Conservation (phyloP, 2,888 invertebrate genomes). For the Cenopis cana region DNA sequence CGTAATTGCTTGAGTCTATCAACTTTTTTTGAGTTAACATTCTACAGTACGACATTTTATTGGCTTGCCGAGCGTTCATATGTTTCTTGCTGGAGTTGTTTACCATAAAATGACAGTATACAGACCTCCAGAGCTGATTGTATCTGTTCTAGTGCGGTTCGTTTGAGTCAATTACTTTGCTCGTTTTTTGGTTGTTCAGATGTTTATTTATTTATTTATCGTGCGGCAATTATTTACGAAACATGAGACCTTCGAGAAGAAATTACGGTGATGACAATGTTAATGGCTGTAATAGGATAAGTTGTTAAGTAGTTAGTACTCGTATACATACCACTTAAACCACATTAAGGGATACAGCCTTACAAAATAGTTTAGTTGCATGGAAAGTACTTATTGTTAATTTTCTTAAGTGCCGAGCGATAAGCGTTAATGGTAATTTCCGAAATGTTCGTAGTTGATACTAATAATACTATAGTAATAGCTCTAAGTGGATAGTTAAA, state of each 20-base stretch:
- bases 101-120: constrained; percentile 24
- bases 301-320: too few species aligned
- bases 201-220: too few species aligned
- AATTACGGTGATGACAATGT: too few species aligned
- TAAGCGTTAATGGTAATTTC: background rate
- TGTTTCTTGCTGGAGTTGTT: constrained; percentile 29
- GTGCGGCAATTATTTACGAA: too few species aligned
- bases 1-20: constrained; percentile 40
- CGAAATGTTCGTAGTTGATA: background rate
- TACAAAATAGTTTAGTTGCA: background rate
- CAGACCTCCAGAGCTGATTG: constrained; percentile 12
- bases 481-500: background rate
- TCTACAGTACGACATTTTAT: constrained; percentile 30
- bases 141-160: background rate
- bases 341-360: background rate
- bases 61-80: constrained; percentile 17
- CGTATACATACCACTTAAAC: too few species aligned
- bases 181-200: background rate
- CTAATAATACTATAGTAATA: background rate
- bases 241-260: too few species aligned
- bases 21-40: constrained; percentile 37
- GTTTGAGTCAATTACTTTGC: constrained; percentile 9
- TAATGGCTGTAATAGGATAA: too few species aligned
- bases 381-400: background rate
- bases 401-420: background rate